These are phyloP conservation scores for Ptycholaimellus sp. DNA, from an alignment of 2,888 invertebrate genomes.

Conservation along the genomic window DNA sequence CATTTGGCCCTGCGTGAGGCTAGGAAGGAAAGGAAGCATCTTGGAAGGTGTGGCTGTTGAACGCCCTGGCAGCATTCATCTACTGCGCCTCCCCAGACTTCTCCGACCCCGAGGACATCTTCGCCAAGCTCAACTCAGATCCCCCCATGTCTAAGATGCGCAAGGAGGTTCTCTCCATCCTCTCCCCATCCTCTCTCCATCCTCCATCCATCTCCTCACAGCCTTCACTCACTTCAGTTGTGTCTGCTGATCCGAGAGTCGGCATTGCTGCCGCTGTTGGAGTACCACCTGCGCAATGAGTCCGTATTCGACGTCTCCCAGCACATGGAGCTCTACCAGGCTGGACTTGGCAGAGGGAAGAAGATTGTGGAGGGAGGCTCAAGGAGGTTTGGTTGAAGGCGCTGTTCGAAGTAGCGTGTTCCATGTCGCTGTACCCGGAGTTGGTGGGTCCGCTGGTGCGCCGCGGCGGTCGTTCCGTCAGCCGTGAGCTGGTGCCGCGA, in stretches of 20 bases:
- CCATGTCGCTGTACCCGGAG: constrained; percentile 14
- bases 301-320: constrained; percentile 22
- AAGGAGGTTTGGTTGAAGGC: constrained; percentile 8
- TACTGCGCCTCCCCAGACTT: constrained; percentile 9
- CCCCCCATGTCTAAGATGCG: no score
- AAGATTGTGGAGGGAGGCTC: neutral
- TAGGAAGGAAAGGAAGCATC: no score
- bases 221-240: no score
- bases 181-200: no score
- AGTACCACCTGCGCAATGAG: constrained; percentile 22
- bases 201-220: no score
- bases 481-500: constrained; percentile 20
- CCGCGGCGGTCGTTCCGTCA: constrained; percentile 13
- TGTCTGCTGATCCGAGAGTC: constrained; percentile 8
- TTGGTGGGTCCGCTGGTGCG: constrained; percentile 15
- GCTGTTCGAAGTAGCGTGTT: constrained; percentile 17
- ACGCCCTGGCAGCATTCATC: constrained; percentile 16
- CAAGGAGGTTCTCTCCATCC: no score
- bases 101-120: constrained; percentile 1
- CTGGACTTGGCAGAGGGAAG: constrained; percentile 5
- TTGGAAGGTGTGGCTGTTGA: constrained; percentile 23
- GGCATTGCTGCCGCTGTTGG: constrained; percentile 13
- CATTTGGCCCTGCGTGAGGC: no score
- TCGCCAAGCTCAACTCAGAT: no score
- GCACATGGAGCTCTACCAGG: constrained; percentile 23